phyloP scores from a whole-genome alignment of 2,113 vertebrate species.

The Leucoraja erinaceus region DNA sequence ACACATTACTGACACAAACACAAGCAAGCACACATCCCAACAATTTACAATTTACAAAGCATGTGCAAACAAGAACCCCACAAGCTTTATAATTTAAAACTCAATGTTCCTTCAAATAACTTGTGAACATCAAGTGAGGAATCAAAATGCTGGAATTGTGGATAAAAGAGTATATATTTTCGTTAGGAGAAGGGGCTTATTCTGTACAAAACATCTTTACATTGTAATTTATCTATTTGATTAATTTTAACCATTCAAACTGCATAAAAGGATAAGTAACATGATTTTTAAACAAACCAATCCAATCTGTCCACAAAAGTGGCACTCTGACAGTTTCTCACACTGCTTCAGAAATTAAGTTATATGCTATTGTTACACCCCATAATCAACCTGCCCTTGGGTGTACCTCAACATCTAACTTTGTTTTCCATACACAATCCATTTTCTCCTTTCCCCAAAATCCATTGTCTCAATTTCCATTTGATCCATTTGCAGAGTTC shows the following conservation, averaged over 20 bases:
- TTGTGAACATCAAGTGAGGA: too few relatives aligned
- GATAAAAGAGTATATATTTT: neutral
- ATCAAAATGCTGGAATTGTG: neutral
- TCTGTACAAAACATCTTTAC: too few relatives aligned
- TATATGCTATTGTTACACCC: neutral
- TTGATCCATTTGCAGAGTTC: neutral
- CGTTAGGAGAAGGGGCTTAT: neutral
- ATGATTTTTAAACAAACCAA: neutral
- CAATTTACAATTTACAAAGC: neutral
- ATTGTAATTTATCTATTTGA: neutral
- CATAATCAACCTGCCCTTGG: neutral
- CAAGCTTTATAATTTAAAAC: neutral
- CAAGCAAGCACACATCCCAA: neutral
- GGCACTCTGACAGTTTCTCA: neutral
- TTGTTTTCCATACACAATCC: neutral
- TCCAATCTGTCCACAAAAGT: neutral
- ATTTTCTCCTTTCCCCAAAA: neutral
- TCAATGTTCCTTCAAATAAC: neutral
- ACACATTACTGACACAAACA: too few relatives aligned
- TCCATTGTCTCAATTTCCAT: neutral
- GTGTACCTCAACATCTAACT: neutral
- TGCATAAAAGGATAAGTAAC: neutral
- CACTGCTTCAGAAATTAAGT: neutral
- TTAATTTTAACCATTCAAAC: neutral
- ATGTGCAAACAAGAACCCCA: neutral